These are phyloP conservation scores for Sarcophaga rosellei DNA, from an alignment of 2,888 invertebrate species.

Conservation along the genomic window DNA sequence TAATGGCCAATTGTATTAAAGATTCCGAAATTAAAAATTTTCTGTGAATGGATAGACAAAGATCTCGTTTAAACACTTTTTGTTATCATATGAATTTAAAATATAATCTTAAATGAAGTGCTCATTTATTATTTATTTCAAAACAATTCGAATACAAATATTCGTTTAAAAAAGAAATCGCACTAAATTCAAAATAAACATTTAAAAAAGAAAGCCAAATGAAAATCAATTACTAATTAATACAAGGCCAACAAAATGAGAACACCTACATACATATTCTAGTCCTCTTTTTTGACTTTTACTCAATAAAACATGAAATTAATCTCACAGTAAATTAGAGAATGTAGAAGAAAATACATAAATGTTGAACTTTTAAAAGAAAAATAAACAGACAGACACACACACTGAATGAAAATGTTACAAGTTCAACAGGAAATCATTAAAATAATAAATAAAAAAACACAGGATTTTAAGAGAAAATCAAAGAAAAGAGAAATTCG, in stretches of 20 bases:
- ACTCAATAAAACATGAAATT: background rate
- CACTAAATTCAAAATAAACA: background rate
- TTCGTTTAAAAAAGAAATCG: background rate
- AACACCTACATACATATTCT: background rate
- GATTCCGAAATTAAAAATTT: no score
- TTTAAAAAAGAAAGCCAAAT: background rate
- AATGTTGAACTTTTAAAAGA: slow-evolving; percentile 42
- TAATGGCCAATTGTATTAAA: no score
- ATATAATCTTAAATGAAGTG: no score
- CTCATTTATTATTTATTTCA: no score
- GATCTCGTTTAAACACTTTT: no score
- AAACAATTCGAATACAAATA: no score
- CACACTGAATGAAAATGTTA: slow-evolving; percentile 39
- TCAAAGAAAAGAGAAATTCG: background rate
- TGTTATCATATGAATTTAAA: no score
- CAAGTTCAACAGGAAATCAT: slow-evolving; percentile 56
- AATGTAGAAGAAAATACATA: background rate
- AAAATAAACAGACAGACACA: background rate
- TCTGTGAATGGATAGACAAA: no score
- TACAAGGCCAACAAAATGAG: slow-evolving; percentile 32
- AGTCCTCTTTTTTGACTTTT: no score
- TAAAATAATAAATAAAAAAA: slow-evolving; percentile 16
- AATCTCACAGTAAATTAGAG: background rate
- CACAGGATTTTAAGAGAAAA: slow-evolving; percentile 35
- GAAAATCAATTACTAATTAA: slow-evolving; percentile 24